Evolutionary conservation across 2,888 invertebrate species (phyloP).

Genomic region (Dermolepida albohirtum): DNA sequence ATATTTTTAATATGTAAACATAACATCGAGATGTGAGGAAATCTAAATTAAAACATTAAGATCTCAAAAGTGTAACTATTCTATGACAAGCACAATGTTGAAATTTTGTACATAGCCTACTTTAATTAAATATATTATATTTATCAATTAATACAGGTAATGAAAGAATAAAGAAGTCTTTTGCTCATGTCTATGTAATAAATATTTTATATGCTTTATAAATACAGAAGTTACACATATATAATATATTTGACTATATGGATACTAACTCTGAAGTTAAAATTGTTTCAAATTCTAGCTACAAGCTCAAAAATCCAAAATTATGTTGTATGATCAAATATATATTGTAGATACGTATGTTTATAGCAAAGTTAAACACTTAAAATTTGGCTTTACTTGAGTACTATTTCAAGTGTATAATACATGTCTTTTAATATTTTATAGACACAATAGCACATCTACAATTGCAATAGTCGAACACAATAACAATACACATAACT

Average conservation of each 20-base stretch:
- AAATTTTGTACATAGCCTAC: neutral
- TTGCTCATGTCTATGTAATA: constrained; percentile 26
- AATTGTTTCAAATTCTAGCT: constrained; percentile 14
- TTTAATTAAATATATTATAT: neutral
- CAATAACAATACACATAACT: constrained; percentile 20
- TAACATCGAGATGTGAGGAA: too few species aligned
- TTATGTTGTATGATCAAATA: constrained; percentile 10
- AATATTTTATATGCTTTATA: constrained; percentile 29
- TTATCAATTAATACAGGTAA: neutral
- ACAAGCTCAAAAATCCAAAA: constrained; percentile 13
- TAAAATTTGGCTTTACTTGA: neutral
- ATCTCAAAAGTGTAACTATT: neutral
- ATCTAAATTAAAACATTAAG: too few species aligned
- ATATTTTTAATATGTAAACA: too few species aligned
- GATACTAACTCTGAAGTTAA: constrained; percentile 15
- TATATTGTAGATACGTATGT: neutral
- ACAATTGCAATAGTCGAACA: constrained; percentile 6
- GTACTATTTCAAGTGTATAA: constrained; percentile 19
- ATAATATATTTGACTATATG: constrained; percentile 28
- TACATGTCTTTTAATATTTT: constrained; percentile 16
- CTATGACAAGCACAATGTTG: neutral
- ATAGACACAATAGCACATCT: constrained; percentile 9
- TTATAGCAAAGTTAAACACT: constrained; percentile 21
- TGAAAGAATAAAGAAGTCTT: constrained; percentile 26
- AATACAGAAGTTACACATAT: constrained; percentile 25